Evolutionary conservation across 1,140 invertebrate genomes (phyloP).

Genomic region (Goniozus legneri): DNA sequence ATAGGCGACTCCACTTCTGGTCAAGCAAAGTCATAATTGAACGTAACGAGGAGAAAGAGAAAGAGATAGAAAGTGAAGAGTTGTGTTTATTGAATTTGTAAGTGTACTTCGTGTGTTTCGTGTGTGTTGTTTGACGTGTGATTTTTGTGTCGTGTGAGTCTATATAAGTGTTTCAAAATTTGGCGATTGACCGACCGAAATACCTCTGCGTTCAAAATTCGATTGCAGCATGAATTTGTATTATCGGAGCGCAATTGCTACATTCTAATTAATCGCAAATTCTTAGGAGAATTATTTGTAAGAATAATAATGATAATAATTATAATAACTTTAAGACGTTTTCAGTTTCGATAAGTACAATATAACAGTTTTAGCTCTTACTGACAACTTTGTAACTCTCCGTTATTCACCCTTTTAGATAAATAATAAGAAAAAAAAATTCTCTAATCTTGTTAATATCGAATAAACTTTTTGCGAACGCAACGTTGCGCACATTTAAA

Average conservation of each 20-base stretch:
- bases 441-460: no score
- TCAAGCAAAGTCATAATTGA: constrained; percentile 16
- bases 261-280: constrained; percentile 37
- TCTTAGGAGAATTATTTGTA: constrained; percentile 35
- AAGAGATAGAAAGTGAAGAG: not conserved
- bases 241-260: constrained; percentile 20
- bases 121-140: not conserved
- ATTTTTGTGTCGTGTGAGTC: not conserved
- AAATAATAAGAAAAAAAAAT: no score
- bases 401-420: not conserved
- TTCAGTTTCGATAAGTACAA: constrained; percentile 26
- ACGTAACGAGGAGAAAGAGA: constrained; percentile 2
- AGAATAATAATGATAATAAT: constrained; percentile 31
- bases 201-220: no score
- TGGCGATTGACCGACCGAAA: no score
- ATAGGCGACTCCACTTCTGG: constrained; percentile 24
- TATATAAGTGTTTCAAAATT: no score
- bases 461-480: no score
- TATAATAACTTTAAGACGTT: constrained; percentile 35
- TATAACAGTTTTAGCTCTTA: constrained; percentile 28
- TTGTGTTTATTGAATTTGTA: no score
- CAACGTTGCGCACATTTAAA: no score
- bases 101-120: not conserved
- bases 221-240: constrained; percentile 10
- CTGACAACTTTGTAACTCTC: constrained; percentile 18